Evolutionary conservation across 2,113 vertebrate genomes (phyloP).

Genomic region (Sphaerodactylus townsendi): DNA sequence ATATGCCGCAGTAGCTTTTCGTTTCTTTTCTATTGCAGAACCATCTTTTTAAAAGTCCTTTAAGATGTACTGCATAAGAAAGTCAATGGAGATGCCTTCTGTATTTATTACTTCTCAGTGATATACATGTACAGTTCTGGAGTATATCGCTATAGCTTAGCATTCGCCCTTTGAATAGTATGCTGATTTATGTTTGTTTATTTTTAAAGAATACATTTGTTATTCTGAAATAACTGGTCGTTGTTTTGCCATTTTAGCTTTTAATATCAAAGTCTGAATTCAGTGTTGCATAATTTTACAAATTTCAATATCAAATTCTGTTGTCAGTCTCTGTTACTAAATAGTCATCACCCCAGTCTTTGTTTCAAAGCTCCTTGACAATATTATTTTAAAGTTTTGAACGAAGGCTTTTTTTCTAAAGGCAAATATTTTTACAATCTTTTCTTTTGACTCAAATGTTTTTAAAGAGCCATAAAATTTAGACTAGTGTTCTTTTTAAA

Average conservation of each 20-base stretch:
- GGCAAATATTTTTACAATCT: slow-evolving; percentile 12
- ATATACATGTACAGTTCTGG: slow-evolving; percentile 24
- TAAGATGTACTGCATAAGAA: neutral
- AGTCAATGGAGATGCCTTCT: neutral
- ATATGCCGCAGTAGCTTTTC: neutral
- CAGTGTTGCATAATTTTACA: neutral
- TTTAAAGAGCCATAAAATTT: slow-evolving; percentile 43
- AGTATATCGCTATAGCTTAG: slow-evolving; percentile 9
- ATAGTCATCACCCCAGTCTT: neutral
- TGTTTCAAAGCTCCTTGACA: slow-evolving; percentile 26
- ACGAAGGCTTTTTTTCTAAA: slow-evolving; percentile 15
- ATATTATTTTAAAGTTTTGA: slow-evolving; percentile 37
- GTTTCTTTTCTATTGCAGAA: neutral
- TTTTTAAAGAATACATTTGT: neutral
- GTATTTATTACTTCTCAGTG: neutral
- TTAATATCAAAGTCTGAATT: neutral
- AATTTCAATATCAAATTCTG: neutral
- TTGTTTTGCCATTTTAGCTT: neutral
- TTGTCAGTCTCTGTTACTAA: slow-evolving; percentile 8
- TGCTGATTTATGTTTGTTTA: neutral
- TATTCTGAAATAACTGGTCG: neutral
- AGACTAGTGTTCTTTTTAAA: slow-evolving; percentile 48
- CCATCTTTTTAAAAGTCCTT: neutral
- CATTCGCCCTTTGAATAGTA: neutral
- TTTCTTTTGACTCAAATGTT: slow-evolving; percentile 30